Percentiles rank a stretch among this genome's conserved stretches.
These are phyloP conservation scores for Neotragus pygmaeus DNA, from an alignment of 2,113 vertebrate genomes.

Conservation along the genomic window DNA sequence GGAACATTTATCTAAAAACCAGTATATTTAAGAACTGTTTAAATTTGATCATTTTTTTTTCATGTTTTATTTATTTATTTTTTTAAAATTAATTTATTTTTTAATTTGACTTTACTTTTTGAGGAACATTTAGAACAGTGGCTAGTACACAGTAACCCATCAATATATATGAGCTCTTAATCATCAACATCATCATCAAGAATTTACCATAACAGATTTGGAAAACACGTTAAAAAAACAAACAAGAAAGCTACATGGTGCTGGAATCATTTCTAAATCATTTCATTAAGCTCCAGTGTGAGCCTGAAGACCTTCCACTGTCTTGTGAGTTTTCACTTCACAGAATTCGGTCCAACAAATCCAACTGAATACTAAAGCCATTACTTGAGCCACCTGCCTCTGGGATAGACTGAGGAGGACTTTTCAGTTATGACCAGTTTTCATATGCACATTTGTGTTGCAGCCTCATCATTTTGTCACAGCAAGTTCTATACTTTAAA, in stretches of 20 bases:
- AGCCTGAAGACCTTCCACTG: background rate
- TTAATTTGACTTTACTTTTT: background rate
- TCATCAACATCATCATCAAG: background rate
- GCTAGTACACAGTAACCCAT: background rate
- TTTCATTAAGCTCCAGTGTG: background rate
- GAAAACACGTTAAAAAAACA: background rate
- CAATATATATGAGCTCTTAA: background rate
- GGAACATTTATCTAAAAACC: background rate
- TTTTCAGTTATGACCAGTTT: constrained; percentile 48
- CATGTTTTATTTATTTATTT: no score
- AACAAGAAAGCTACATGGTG: background rate
- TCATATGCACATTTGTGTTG: background rate
- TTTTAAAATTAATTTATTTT: no score
- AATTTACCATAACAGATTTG: background rate
- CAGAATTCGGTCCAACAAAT: background rate
- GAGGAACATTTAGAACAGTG: background rate
- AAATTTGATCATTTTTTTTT: background rate
- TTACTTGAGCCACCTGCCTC: background rate
- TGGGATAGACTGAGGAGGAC: background rate
- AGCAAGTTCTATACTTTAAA: constrained; percentile 23
- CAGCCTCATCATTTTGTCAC: constrained; percentile 45
- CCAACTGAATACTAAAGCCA: background rate
- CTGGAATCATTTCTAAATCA: background rate
- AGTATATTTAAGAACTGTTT: background rate
- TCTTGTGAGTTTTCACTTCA: background rate